These are phyloP conservation scores for Mellivora capensis DNA, from an alignment of 2,113 vertebrate species.

Conservation along the genomic window DNA sequence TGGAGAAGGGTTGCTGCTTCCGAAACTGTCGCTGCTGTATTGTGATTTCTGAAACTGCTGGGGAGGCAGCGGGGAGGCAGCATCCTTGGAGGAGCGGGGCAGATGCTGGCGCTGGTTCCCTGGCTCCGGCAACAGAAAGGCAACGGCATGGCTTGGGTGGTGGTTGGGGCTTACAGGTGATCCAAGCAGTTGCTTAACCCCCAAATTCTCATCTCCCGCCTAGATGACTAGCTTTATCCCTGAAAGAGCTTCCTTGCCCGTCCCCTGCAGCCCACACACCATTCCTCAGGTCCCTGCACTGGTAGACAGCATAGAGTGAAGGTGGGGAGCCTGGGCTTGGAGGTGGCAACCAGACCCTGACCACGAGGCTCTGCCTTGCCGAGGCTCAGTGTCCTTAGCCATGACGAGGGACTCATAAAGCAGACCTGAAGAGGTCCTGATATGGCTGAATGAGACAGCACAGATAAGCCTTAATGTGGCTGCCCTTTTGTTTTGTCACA, in stretches of 20 bases:
- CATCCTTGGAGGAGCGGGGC: neutral
- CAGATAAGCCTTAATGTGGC: no score
- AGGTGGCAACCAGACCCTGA: no score
- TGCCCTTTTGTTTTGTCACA: neutral
- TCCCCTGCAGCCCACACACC: no score
- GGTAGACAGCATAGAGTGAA: no score
- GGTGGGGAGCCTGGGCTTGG: no score
- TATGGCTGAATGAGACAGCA: no score
- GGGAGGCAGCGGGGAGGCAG: no score
- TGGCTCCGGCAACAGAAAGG: neutral
- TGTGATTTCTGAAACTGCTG: neutral
- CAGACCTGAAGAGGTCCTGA: no score
- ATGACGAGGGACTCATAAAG: no score
- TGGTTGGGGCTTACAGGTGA: neutral
- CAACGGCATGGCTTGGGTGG: neutral
- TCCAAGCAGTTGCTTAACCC: neutral
- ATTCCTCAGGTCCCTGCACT: no score
- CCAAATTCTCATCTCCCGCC: accelerated
- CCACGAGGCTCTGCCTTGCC: no score
- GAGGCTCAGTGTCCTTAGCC: no score
- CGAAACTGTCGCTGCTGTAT: neutral
- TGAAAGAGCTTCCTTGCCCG: neutral
- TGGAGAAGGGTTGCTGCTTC: neutral
- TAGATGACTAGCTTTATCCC: neutral
- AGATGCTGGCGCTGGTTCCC: neutral